Base-by-base conservation (phyloP, 2,113 vertebrate species). In the Microcebus jonahi region DNA sequence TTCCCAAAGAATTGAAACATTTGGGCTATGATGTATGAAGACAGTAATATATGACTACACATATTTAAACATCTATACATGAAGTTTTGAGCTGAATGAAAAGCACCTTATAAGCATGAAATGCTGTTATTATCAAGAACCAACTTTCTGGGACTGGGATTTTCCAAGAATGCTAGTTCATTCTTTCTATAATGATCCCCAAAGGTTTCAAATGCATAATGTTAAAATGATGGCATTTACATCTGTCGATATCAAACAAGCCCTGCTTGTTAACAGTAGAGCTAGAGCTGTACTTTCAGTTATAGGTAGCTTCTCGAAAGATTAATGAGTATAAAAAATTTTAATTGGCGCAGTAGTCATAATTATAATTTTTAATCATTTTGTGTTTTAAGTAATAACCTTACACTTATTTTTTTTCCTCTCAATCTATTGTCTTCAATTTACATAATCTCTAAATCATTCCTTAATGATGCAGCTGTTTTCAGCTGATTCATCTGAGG, bases 401-500 rank as follows among this genome's bases (percentile, higher is more conserved):
- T 76, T 81, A 67, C 34, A n/a, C 15, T 90, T 48, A 68, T 68
- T 45, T 34, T 97, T 97, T 92, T 3, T 45, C 61, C 36, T 25
- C 83, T 20, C 5, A 93, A 88, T 91, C 57, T 90, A 5, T 23
- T 42, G 0, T 70, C 91, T 96, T 97, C 21, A 20, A 70, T 97
- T 97, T 97, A 96, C 23, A 13, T 97, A 94, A 94, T 75, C 39
- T 97, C 96, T 90, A 82, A 97, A 79, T 97, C 18, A 53, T 88
- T 76, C 17, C 73, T 94, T 87, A 98, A 94, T 61, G 76, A 95
- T 76, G 79, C 59, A 96, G 71, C 95, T 91, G 85, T 63, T 77
- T 97, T 97, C 82, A 55, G 11, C 59, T 95, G 82, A 97, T 96
- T 96, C 94, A 83, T 85, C 97, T 96, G 34, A 97, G 95, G 97